Evolutionary conservation across 2,888 invertebrate genomes (phyloP), one percentile per base, ranked within the genome.

Genomic region (Deroplatys truncata): DNA sequence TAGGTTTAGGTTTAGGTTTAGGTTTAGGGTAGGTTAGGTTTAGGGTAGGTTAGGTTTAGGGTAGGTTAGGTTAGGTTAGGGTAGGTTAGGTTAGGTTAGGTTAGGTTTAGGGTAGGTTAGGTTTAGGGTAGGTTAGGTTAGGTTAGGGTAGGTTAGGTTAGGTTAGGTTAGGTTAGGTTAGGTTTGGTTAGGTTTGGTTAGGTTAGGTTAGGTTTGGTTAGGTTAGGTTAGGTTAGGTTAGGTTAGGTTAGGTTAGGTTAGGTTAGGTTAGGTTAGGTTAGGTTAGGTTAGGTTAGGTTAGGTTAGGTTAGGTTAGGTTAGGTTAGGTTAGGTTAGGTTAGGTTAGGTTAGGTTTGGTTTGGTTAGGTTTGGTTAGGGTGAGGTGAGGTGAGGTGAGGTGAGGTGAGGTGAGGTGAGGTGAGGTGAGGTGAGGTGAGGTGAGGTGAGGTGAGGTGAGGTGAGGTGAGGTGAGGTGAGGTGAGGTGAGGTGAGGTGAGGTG

Each of bases 341-440:
- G 82, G 82, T 82, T 20, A 16, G 82, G 82, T 82, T 20, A 16
- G 82, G 82, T 82, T 20, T 82, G 82, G 82, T 82, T 20, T 82
- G 82, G 82, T 82, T 20, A 16, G 82, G 82, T 82, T 20, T 82
- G 82, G 82, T 82, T 20, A 16, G 82, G 82, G 31, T 84, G 84
- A 29, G 84, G 31, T 84, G 84, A 84, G 84, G 31, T 84, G 84
- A 84, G 84, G 84, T 84, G 31, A 85, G 85, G 43, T 85, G 85
- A 85, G 85, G 43, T 85, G 85, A 85, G 85, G 43, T 43, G 43
- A 85, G 85, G 43, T 43, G 85, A 85, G 85, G 25, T 43, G 85
- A 85, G 29, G 85, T 85, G 85, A 85, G 85, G 25, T 43, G 43
- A 85, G 85, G 43, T 85, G 85, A 85, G 85, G n/a, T 43, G 85